Base-by-base conservation (phyloP, 2,113 vertebrate genomes). In the Gulo gulo region DNA sequence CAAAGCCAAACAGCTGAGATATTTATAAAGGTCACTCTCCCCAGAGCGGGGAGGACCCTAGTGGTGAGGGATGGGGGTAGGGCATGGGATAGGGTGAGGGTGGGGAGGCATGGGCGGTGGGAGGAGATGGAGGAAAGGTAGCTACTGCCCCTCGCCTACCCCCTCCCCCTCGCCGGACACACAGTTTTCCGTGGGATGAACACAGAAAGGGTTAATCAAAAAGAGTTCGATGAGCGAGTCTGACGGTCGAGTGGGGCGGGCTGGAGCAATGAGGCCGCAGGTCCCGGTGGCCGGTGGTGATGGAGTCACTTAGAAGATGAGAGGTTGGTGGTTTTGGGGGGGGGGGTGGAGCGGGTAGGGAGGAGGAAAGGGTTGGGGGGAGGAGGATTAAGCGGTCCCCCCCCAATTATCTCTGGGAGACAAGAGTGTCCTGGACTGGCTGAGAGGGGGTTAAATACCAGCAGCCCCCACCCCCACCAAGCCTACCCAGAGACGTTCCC, bases 161-260 rank as follows among this genome's bases (percentile, higher is more conserved):
- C 95, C 79, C 73, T 36, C 55, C 96, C 82, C 95, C 85, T 10
- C 78, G 92, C 97, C 92, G 71, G 96, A 98, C 97, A 98, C 96
- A 98, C 97, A 98, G 93, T 98, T 98, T 98, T 97, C 96, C 97
- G 97, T 98, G 98, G 97, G 94, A 98, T 98, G 98, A 89, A 98
- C 97, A 98, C 98, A 98, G 97, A 98, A 97, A 97, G 96, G 97
- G 97, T 98, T 98, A 97, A 98, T 98, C 92, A 97, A 97, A 98
- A 97, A 98, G 97, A 97, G 97, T 97, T 98, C 97, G 96, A 97
- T 98, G 97, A 97, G 97, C 97, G 97, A 97, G 96, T 98, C 97
- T 97, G 97, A 97, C 97, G 90, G 94, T 97, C 97, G 97, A 97
- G 97, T 97, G 97, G 96, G 96, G 93, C 97, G 96, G 95, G 96